Percentiles rank a stretch among this genome's conserved stretches.
Conservation (phyloP, 2,113 vertebrate genomes). For the Carassius carassius region DNA sequence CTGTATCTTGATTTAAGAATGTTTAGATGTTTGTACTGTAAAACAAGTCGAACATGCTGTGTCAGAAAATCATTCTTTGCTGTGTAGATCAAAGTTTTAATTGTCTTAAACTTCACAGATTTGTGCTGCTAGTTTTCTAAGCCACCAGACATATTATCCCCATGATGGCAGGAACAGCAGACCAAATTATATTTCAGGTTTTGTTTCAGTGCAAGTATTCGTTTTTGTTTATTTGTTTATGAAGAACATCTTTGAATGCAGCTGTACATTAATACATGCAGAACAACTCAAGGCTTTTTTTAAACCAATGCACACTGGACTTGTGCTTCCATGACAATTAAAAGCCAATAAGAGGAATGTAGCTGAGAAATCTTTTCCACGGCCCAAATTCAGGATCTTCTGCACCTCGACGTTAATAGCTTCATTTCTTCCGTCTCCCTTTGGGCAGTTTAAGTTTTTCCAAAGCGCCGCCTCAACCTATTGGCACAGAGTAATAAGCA, state of each 20-base stretch:
- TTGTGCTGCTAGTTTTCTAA: not conserved
- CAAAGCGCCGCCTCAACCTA: not conserved
- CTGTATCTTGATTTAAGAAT: not conserved
- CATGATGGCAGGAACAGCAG: too few relatives aligned
- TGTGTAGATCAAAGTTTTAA: not conserved
- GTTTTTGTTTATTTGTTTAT: not conserved
- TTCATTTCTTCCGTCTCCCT: not conserved
- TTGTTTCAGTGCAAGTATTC: not conserved
- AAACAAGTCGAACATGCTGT: not conserved
- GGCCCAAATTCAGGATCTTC: not conserved
- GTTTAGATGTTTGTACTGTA: not conserved
- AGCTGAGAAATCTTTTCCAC: not conserved
- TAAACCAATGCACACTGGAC: not conserved
- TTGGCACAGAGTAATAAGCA: slow-evolving; percentile 1
- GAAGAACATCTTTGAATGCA: not conserved
- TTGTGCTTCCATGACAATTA: slow-evolving; percentile 3
- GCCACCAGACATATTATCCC: too few relatives aligned
- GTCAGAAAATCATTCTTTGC: not conserved
- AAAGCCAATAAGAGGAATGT: not conserved
- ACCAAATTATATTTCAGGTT: not conserved
- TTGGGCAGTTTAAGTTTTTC: slow-evolving; percentile 14
- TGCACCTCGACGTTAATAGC: slow-evolving; percentile 5
- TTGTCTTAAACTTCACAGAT: not conserved
- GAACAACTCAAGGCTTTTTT: not conserved
- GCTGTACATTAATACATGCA: not conserved